Evolutionary conservation across 2,797 vertebrate species (phyloP), one percentile per base, ranked within the genome.

Genomic region (Bovichtus diacanthus): DNA sequence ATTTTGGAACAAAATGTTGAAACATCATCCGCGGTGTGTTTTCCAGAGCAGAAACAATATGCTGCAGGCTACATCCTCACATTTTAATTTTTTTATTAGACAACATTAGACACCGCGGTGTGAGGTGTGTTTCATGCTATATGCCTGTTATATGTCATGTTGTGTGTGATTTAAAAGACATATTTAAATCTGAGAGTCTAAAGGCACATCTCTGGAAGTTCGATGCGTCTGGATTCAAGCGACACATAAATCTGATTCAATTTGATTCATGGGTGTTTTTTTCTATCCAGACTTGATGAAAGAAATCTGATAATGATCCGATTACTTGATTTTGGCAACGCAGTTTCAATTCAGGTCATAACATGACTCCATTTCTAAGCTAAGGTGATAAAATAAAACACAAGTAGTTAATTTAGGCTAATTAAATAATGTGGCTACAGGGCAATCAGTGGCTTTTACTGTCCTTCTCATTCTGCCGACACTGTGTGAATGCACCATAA

Each of bases 151-250:
- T 34, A 19, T 70, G 15, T 39, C 11, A 27, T 50, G 34, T 36
- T 46, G 31, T 58, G 53, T 73, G 39, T 61, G 59, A 59, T 27
- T 21, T 44, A 16, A 58, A 56, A 55, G 36, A 64, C 18, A 29
- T n/a, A 50, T 77, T 63, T 63, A 34, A 74, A 67, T 16, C 6
- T 66, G 9, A 64, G 56, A 59, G 25, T 66, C 65, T 54, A 56
- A 12, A 61, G 21, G 71, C 25, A 25, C 21, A 53, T 27, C 10
- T 67, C 41, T 27, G 25, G 2, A 66, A 23, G 44, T 58, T 25
- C 11, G 3, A 19, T n/a, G 51, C 27, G 31, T 53, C 50, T 23
- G 7, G 36, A 23, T 23, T 21, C 41, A 62, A 46, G 46, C 18
- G 19, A 23, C n/a, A 8, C 47, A 19, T 41, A 25, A 41, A 38